These are phyloP conservation scores for Tauraco hartlaubi DNA, from an alignment of 2,797 vertebrate genomes.

Conservation along the genomic window DNA sequence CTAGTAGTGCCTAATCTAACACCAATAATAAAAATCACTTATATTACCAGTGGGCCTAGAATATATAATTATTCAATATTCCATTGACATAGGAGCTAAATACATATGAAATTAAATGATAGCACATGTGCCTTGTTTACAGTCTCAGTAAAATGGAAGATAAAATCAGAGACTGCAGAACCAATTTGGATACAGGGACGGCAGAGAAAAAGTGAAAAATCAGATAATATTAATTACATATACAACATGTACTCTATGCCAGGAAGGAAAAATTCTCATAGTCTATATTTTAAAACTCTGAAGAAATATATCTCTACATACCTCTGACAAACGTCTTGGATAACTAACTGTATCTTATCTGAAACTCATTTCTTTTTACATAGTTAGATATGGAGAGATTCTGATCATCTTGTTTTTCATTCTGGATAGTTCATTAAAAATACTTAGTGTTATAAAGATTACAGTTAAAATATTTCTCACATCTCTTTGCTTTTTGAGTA, in stretches of 20 bases:
- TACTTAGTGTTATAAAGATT: not conserved
- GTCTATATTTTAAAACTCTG: not conserved
- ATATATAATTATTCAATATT: not conserved
- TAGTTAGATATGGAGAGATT: not conserved
- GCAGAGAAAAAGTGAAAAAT: not conserved
- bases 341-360: not conserved
- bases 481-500: not conserved
- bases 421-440: not conserved
- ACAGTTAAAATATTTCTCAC: not conserved
- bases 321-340: not conserved
- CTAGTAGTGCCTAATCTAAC: not conserved
- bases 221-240: not conserved
- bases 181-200: not conserved
- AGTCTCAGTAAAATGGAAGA: not conserved
- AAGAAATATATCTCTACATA: not conserved
- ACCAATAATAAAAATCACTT: not conserved
- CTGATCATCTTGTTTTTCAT: not conserved
- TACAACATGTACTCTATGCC: not conserved
- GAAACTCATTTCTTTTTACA: not conserved
- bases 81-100: not conserved
- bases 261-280: not conserved
- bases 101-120: not conserved
- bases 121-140: not conserved
- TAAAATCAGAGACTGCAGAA: not conserved
- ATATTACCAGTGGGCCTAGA: not conserved